phyloP scores from a whole-genome alignment of 2,797 vertebrate species.

The Neopelma chrysocephalum region DNA sequence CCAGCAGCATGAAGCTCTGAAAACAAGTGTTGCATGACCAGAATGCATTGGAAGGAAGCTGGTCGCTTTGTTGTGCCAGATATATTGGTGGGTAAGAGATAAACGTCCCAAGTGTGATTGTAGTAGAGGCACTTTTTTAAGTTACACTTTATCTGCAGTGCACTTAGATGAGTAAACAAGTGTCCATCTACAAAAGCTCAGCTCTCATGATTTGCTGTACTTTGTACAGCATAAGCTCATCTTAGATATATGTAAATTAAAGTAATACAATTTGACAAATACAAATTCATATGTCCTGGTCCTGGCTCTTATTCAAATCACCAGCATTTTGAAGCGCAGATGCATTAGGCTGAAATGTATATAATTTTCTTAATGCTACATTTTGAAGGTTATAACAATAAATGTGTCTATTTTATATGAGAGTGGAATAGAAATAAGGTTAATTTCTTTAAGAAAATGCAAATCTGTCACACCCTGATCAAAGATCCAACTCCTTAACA shows the following conservation, averaged over 20 bases:
- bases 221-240: neutral
- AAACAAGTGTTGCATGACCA: neutral
- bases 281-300: neutral
- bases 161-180: neutral
- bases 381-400: neutral
- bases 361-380: neutral
- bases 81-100: neutral
- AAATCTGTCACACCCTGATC: neutral
- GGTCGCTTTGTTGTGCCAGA: neutral
- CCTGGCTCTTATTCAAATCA: neutral
- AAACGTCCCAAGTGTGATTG: neutral
- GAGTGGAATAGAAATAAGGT: neutral
- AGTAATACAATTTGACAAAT: neutral
- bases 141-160: neutral
- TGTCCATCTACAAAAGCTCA: neutral
- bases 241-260: neutral
- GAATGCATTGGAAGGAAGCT: neutral
- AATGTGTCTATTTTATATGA: neutral
- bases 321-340: neutral
- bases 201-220: neutral
- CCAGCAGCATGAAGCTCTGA: neutral
- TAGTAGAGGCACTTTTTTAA: neutral
- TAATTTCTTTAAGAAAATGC: neutral
- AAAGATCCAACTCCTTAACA: neutral
- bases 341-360: neutral